Base-by-base conservation (phyloP, 1,140 invertebrate genomes). In the Mamestra configurata region DNA sequence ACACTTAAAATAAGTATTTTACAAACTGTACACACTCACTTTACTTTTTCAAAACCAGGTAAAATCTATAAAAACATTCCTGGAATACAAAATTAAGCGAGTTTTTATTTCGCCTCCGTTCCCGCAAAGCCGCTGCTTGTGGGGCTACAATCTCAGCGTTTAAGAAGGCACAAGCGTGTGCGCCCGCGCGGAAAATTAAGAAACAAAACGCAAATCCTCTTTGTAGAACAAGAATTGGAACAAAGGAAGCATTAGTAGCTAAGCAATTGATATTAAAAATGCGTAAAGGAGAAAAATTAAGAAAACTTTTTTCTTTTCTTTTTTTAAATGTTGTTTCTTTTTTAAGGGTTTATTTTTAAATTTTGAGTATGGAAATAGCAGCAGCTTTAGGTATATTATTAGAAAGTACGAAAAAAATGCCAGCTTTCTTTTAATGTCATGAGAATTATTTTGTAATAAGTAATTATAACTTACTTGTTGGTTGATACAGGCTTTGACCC, bases 181-280 rank as follows among this genome's bases (percentile, higher is more conserved):
- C 82, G 73, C 53, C 51, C 49, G 76, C 70, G 81, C 81, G 84
- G 81, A 86, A 87, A 87, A 87, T 87, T 86, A 86, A 80, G 79
- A 87, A 87, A 87, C 78, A 87, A 85, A 86, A 86, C 78, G 85
- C 43, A 79, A 83, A 87, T 84, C 84, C 75, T 78, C 84, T 87
- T 86, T 84, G 81, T 71, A 77, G 55, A 61, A 79, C 68, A 77
- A 72, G 70, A 27, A 73, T 73, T 37, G 70, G 49, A 13, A 40
- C 49, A 22, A 55, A 73, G 46, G 66, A 46, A 27, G 46, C 31
- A 57, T 57, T 57, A 73, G 71, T 73, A 57, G 71, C 53, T 59
- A 24, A 57, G 35, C 31, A 73, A 73, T 73, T 73, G 53, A 73
- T 73, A 73, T 73, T 73, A 73, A 73, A 72, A 72, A 72, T 35